Conservation (phyloP, 2,113 vertebrate species). For the Zosterops japonicus region DNA sequence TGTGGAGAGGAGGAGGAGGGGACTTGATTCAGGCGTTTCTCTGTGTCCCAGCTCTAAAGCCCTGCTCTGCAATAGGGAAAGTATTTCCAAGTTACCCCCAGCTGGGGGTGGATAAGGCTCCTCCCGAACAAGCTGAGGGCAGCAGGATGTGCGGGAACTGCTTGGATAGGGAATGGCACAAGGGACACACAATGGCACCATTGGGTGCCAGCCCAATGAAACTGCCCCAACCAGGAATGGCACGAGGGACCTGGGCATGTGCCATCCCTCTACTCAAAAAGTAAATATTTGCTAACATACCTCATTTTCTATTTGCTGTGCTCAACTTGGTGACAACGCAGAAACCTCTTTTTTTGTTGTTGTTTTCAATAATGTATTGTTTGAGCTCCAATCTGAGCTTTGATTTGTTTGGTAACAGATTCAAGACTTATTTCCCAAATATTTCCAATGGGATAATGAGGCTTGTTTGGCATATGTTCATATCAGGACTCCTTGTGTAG, state of each 20-base stretch:
- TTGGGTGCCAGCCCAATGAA: not conserved
- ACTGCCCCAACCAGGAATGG: not conserved
- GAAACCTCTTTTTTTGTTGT: not conserved
- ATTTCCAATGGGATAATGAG: not conserved
- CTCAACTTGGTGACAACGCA: not conserved
- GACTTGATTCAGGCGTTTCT: not conserved
- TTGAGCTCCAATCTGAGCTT: not conserved
- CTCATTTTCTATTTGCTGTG: not conserved
- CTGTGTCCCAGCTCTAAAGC: not conserved
- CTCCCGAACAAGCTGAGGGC: accelerated
- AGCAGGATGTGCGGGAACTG: not conserved
- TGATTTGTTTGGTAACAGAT: not conserved
- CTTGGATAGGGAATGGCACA: not conserved
- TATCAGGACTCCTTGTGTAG: not conserved
- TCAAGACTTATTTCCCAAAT: not conserved
- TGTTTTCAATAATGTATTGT: not conserved
- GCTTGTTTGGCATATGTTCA: not conserved
- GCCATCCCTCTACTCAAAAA: not conserved
- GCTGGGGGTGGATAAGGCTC: not conserved
- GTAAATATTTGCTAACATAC: not conserved
- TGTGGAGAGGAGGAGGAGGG: not conserved
- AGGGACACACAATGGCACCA: not conserved
- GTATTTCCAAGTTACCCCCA: no score
- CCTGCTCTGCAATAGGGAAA: not conserved
- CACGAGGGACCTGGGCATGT: no score